These are phyloP conservation scores for Gonatopus flavifemur DNA, from an alignment of 1,140 invertebrate genomes.

Conservation along the genomic window DNA sequence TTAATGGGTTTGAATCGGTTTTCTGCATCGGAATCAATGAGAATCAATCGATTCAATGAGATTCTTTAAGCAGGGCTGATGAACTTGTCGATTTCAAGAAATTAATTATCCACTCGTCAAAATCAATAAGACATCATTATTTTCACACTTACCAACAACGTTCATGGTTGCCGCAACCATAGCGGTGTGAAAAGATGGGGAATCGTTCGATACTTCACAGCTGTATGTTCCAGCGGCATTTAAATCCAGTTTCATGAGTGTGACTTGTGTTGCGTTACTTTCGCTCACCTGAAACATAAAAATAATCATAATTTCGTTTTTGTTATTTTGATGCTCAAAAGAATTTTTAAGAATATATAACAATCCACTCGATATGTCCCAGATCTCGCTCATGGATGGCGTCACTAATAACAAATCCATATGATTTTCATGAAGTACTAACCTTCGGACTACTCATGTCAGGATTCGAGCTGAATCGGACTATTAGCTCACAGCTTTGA, in stretches of 20 bases:
- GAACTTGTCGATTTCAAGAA: not conserved
- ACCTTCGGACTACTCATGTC: too few species aligned
- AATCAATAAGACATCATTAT: not conserved
- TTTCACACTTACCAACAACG: slow-evolving; percentile 68
- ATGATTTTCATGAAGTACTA: too few species aligned
- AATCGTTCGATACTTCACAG: slow-evolving; percentile 83
- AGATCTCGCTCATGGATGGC: too few species aligned
- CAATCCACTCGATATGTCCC: too few species aligned
- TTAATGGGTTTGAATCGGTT: too few species aligned
- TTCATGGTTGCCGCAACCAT: slow-evolving; percentile 71
- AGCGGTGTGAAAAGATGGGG: slow-evolving; percentile 81
- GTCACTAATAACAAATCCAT: too few species aligned
- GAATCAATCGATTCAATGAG: not conserved
- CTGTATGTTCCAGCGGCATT: slow-evolving; percentile 71
- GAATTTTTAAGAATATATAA: too few species aligned
- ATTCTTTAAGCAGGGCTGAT: not conserved
- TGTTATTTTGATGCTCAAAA: too few species aligned
- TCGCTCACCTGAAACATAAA: slow-evolving; percentile 57
- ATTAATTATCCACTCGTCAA: not conserved
- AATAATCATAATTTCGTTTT: slow-evolving; percentile 17
- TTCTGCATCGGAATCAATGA: too few species aligned
- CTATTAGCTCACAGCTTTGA: too few species aligned
- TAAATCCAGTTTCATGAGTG: slow-evolving; percentile 61
- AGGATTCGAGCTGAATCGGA: too few species aligned
- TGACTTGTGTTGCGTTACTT: slow-evolving; percentile 67